Evolutionary conservation across 2,888 invertebrate species (phyloP), one percentile per base, ranked within the genome.

Genomic region (Tromatobia lineatoria): DNA sequence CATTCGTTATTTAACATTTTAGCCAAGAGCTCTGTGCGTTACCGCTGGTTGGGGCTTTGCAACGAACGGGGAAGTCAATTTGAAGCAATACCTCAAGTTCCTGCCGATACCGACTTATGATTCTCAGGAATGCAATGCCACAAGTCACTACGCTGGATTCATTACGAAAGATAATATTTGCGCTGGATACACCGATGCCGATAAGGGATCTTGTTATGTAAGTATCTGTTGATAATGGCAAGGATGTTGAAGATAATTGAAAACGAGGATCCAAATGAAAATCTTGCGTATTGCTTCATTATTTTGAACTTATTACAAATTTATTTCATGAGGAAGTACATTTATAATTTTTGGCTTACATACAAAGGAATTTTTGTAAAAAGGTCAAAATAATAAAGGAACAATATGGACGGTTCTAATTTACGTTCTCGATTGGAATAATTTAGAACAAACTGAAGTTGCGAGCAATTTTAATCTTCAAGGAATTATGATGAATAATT

Each of bases 181-280:
- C 89, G 95, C 95, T 59, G 95, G 95, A 61, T 95, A 94, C 85
- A 94, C 95, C 8, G 95, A 95, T 83, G 94, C 94, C 7, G 94
- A 95, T 59, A 95, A 95, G 89, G 94, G 95, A 57, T 95, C 95
- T 42, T 96, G 96, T 91, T 95, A 95, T 91, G 96, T 96, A 94
- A 95, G 95, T 94, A 54, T 45, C 18, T 80, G 18, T 66, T 11
- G 42, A 70, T 3, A 29, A 0, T 2, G 0, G 34, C 59, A n/a
- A 59, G n/a, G 15, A 29, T 3, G 34, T 20, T n/a, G 6, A 13
- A 10, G 7, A n/a, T 29, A 59, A 20, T 54, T 29, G 29, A 13
- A 6, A 11, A 57, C 23, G 25, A 57, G 11, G 13, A 61, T 7
- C 0, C 29, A n/a, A 61, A 34, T 29, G 1, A 29, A 10, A 29